Percentiles rank a stretch among this genome's conserved stretches.
Conservation (phyloP, 2,113 vertebrate genomes). For the Ammospiza caudacuta region DNA sequence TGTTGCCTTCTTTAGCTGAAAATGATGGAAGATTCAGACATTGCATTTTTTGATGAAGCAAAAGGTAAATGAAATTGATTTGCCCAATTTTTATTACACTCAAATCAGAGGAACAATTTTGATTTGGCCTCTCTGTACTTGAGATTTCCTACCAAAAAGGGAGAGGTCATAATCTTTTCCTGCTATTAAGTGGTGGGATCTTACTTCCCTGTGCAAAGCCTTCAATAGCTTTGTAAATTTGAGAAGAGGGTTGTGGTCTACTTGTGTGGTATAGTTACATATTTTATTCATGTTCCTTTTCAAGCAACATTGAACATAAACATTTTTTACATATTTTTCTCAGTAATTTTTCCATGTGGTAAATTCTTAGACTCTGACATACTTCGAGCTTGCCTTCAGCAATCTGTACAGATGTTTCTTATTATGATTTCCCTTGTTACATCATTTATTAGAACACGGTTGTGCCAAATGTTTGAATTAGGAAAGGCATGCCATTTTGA, state of each 20-base stretch:
- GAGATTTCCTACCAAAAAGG: not conserved
- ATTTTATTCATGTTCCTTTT: slow-evolving; percentile 14
- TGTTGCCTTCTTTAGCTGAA: not conserved
- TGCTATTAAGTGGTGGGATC: not conserved
- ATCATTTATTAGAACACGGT: slow-evolving; percentile 39
- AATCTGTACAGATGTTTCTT: slow-evolving; percentile 30
- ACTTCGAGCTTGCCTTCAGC: slow-evolving; percentile 37
- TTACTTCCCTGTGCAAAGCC: not conserved
- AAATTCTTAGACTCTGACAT: slow-evolving; percentile 51
- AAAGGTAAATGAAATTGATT: not conserved
- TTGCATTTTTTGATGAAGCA: not conserved
- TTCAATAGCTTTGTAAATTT: not conserved
- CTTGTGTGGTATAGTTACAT: slow-evolving; percentile 17
- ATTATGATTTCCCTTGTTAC: slow-evolving; percentile 45
- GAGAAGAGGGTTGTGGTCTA: not conserved
- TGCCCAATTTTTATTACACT: not conserved
- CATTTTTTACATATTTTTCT: slow-evolving; percentile 41
- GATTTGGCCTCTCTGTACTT: not conserved
- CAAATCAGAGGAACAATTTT: not conserved
- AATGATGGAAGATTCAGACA: not conserved
- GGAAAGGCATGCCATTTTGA: slow-evolving; percentile 16
- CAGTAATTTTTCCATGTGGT: slow-evolving; percentile 34
- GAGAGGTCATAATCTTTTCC: not conserved
- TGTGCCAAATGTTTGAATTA: slow-evolving; percentile 42
- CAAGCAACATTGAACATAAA: slow-evolving; percentile 4